Evolutionary conservation across 2,888 invertebrate genomes (phyloP), one percentile per base, ranked within the genome.

Genomic region (Hololepta plana): DNA sequence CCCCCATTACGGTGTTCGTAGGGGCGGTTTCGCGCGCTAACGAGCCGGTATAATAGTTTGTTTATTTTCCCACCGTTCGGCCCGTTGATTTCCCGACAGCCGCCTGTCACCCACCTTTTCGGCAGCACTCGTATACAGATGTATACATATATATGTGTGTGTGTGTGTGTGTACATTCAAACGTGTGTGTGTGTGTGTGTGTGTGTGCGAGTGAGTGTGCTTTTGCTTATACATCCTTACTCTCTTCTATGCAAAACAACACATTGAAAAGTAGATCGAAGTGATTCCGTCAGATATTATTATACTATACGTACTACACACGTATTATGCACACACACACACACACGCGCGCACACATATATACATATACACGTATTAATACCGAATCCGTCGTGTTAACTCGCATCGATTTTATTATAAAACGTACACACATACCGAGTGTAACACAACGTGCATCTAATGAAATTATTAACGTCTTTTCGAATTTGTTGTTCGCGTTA

Each of bases 241-340:
- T 41, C 44, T 46, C 47, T 45, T 48, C 50, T 50, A 52, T 53
- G 54, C 53, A 53, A 54, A 53, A 45, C 35, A 36, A 35, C 34
- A 51, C 52, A 49, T 49, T 49, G 46, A 47, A 49, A 53, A 53
- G 51, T 53, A 50, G 52, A 54, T 52, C 51, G 52, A 51, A n/a
- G n/a, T n/a, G n/a, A n/a, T n/a, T n/a, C n/a, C n/a, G n/a, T n/a
- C n/a, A n/a, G n/a, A n/a, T n/a, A n/a, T n/a, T n/a, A n/a, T n/a
- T n/a, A n/a, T n/a, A n/a, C n/a, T n/a, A n/a, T n/a, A n/a, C n/a
- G n/a, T n/a, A n/a, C n/a, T n/a, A n/a, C n/a, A n/a, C n/a, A n/a
- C n/a, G n/a, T n/a, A n/a, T n/a, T n/a, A n/a, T n/a, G n/a, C n/a
- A n/a, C n/a, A n/a, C n/a, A n/a, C n/a, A n/a, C n/a, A n/a, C n/a